Conservation (phyloP, 2,888 invertebrate species). For the Plebejus argus region DNA sequence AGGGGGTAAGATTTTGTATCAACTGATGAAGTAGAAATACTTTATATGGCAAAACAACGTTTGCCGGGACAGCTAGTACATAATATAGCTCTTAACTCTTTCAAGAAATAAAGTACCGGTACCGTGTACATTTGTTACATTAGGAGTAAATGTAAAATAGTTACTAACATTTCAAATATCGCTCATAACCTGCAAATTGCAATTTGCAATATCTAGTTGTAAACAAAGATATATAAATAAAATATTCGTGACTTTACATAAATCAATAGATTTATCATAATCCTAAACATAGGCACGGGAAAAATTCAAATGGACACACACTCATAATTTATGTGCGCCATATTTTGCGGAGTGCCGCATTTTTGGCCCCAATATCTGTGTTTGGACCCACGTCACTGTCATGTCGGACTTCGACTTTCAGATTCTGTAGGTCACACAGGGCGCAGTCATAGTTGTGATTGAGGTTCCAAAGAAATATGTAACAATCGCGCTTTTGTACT, state of each 20-base stretch:
- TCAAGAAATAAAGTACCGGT: no score
- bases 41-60: no score
- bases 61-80: no score
- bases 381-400: conserved; percentile 23
- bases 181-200: no score
- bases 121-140: no score
- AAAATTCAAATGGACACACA: neutral
- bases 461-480: neutral
- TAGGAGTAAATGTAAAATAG: no score
- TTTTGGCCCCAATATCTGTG: neutral
- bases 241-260: neutral
- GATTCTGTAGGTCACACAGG: neutral
- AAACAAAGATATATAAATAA: neutral
- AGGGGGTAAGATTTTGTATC: no score
- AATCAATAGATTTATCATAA: neutral
- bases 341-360: conserved; percentile 8
- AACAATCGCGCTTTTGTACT: neutral
- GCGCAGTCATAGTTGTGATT: neutral
- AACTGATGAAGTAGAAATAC: no score
- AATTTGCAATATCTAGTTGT: no score
- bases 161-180: no score
- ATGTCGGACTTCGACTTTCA: neutral
- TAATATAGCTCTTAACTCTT: no score
- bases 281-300: neutral
- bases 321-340: conserved; percentile 26